Percentiles rank a stretch among this genome's conserved stretches.
These are phyloP conservation scores for Cylloceria caligata DNA, from an alignment of 2,888 invertebrate genomes.

Conservation along the genomic window DNA sequence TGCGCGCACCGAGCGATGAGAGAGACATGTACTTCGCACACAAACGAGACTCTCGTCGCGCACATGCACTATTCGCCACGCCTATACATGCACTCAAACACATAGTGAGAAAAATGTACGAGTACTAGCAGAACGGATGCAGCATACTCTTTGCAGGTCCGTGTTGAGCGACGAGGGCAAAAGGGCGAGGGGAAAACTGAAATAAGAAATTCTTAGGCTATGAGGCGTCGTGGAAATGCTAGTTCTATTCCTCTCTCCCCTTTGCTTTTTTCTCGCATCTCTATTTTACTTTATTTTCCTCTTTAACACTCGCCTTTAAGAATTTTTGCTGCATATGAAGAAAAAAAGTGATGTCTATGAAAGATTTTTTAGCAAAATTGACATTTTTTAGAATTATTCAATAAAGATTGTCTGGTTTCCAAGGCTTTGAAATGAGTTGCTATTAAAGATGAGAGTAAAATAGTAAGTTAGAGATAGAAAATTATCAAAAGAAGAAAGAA, in stretches of 20 bases:
- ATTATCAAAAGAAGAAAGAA: too few species aligned
- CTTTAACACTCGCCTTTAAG: not conserved
- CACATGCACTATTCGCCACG: slow-evolving; percentile 22
- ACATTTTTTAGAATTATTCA: not conserved
- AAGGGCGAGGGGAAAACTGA: slow-evolving; percentile 30
- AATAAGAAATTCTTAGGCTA: slow-evolving; percentile 60
- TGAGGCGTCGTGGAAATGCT: slow-evolving; percentile 64
- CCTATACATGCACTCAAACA: slow-evolving; percentile 28
- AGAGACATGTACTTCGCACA: slow-evolving; percentile 40
- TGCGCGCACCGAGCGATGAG: slow-evolving; percentile 43
- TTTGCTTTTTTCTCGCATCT: slow-evolving; percentile 37
- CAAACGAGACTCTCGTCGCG: slow-evolving; percentile 21
- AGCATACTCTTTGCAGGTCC: not conserved
- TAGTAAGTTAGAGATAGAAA: too few species aligned
- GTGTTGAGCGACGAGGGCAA: slow-evolving; percentile 16
- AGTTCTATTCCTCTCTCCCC: slow-evolving; percentile 39
- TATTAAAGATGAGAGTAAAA: too few species aligned
- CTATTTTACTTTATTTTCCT: slow-evolving; percentile 44
- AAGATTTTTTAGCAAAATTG: not conserved
- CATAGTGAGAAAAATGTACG: slow-evolving; percentile 27
- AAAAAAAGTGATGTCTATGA: not conserved
- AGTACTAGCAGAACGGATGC: slow-evolving; percentile 10
- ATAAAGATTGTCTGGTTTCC: not conserved
- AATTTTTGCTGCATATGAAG: slow-evolving; percentile 32
- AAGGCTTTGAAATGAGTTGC: not conserved